Conservation (phyloP, 1,140 invertebrate species). For the Laupala kohalensis region DNA sequence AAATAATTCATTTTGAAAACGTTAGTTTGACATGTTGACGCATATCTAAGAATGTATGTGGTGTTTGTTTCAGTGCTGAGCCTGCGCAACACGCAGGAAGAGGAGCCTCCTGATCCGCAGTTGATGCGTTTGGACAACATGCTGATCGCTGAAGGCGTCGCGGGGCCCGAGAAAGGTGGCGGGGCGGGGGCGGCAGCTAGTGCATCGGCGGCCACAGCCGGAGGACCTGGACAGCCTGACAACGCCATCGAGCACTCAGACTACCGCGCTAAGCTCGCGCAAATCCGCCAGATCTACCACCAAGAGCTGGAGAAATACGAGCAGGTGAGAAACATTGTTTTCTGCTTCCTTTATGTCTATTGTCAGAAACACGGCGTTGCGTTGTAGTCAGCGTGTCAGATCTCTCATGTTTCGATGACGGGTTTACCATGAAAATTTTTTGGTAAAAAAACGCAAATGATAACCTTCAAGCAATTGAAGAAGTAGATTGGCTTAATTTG, state of each 20-base stretch:
- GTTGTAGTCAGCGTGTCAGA: not conserved
- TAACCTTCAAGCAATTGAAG: too few relatives aligned
- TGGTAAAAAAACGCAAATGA: too few relatives aligned
- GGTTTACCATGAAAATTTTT: not conserved
- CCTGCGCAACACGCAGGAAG: conserved; percentile 92
- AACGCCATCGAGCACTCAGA: conserved; percentile 98
- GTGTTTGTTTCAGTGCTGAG: conserved; percentile 63
- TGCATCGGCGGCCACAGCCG: conserved; percentile 73
- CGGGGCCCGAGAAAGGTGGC: conserved; percentile 93
- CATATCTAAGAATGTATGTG: too few relatives aligned
- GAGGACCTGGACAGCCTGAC: conserved; percentile 61
- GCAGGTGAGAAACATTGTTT: conserved; percentile 63
- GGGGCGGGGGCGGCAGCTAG: conserved; percentile 82
- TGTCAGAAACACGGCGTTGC: not conserved
- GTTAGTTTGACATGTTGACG: not conserved
- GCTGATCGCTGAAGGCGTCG: conserved; percentile 98
- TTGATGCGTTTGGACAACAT: conserved; percentile 98
- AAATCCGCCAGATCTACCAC: conserved; percentile 98
- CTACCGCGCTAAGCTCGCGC: conserved; percentile 95
- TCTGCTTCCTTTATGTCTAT: too few relatives aligned
- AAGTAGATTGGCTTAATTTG: too few relatives aligned
- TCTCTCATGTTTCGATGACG: not conserved
- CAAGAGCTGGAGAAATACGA: conserved; percentile 99
- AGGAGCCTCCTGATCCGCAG: conserved; percentile 97
- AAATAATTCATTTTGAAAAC: too few relatives aligned